These are phyloP conservation scores for Athalia circularis DNA, from an alignment of 2,888 invertebrate species.

Conservation along the genomic window DNA sequence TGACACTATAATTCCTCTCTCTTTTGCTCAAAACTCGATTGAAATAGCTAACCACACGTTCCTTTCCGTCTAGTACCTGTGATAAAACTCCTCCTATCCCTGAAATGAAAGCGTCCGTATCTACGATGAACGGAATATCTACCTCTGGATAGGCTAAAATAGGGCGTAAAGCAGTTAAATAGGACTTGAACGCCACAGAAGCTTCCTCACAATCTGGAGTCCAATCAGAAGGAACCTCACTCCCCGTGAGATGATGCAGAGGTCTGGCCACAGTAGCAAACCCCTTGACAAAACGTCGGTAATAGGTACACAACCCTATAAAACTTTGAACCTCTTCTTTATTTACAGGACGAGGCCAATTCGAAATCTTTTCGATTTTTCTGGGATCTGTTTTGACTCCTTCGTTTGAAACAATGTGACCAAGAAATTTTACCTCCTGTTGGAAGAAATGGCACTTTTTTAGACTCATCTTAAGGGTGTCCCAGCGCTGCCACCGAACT, in stretches of 20 bases:
- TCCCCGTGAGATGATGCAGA: constrained; percentile 21
- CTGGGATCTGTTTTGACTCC: too few species aligned
- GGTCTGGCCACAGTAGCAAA: constrained; percentile 20
- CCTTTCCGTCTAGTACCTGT: constrained; percentile 51
- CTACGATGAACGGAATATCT: constrained; percentile 32
- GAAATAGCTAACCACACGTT: constrained; percentile 57
- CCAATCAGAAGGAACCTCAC: constrained; percentile 24
- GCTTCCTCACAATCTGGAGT: constrained; percentile 6
- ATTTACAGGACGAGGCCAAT: too few species aligned
- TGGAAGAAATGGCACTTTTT: too few species aligned
- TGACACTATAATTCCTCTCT: constrained; percentile 59
- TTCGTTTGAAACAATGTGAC: too few species aligned
- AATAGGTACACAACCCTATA: too few species aligned
- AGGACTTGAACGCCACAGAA: constrained; percentile 17
- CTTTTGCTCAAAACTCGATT: constrained; percentile 54
- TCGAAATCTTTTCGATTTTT: too few species aligned
- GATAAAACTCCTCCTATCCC: constrained; percentile 50
- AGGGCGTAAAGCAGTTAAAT: constrained; percentile 39
- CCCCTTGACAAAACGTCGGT: not conserved
- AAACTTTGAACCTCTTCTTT: too few species aligned
- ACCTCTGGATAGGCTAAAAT: constrained; percentile 39
- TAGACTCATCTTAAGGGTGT: too few species aligned
- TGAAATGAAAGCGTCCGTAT: constrained; percentile 49
- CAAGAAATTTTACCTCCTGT: too few species aligned
- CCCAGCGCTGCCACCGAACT: too few species aligned